Conservation (phyloP, 2,113 vertebrate genomes). For the Ceyx margarethae region DNA sequence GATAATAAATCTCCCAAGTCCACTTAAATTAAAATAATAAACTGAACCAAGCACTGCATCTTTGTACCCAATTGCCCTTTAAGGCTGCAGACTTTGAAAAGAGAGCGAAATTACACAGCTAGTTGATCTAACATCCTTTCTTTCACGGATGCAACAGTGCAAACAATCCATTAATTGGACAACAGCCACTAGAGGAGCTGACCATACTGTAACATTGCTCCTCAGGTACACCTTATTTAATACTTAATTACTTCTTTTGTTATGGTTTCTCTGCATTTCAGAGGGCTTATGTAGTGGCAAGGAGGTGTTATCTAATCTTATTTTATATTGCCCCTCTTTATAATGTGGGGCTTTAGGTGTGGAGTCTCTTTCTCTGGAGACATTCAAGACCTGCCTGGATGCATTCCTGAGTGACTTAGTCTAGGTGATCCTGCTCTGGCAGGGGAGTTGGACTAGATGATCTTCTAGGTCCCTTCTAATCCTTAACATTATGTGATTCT, state of each 20-base stretch:
- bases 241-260: neutral
- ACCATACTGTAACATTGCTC: neutral
- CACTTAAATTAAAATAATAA: neutral
- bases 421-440: too few species aligned
- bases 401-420: too few species aligned
- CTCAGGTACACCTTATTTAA: fast-evolving
- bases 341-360: neutral
- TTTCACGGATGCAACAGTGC: neutral
- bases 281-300: neutral
- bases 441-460: too few species aligned
- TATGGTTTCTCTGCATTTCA: neutral
- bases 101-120: neutral
- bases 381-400: too few species aligned
- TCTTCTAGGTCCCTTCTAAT: too few species aligned
- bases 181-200: fast-evolving
- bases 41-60: neutral
- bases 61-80: neutral
- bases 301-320: neutral
- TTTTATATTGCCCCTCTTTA: neutral
- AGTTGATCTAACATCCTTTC: neutral
- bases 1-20: neutral
- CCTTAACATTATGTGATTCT: too few species aligned
- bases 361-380: too few species aligned
- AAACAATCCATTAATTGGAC: neutral
- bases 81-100: neutral